These are phyloP conservation scores for Myanophis thanlyinensis DNA, from an alignment of 2,113 vertebrate species.

Conservation along the genomic window DNA sequence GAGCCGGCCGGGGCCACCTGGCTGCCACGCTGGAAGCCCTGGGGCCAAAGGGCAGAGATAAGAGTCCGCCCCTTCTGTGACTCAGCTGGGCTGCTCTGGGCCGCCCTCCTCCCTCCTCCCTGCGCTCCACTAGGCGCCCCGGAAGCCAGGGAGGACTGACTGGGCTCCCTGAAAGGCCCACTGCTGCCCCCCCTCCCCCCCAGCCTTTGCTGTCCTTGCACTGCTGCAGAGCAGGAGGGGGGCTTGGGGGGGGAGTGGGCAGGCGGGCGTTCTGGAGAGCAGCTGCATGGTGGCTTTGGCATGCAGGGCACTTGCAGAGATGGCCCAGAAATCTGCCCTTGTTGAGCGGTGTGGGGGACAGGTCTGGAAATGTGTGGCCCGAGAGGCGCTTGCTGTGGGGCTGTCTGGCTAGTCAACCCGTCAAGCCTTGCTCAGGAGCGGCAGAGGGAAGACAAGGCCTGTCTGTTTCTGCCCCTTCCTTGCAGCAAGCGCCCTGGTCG, in stretches of 20 bases:
- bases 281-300: too few relatives aligned
- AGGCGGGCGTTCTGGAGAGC: not conserved
- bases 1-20: constrained; percentile 48
- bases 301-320: not conserved
- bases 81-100: not conserved
- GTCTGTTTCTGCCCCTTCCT: rapidly evolving
- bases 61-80: not conserved
- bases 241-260: not conserved
- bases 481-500: not conserved
- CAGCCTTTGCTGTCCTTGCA: not conserved
- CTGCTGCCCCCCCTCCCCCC: rapidly evolving
- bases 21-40: constrained; percentile 72
- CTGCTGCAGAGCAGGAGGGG: not conserved
- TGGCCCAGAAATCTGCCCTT: too few relatives aligned
- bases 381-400: too few relatives aligned
- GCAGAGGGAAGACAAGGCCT: not conserved
- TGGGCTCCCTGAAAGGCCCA: not conserved
- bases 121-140: too few relatives aligned
- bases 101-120: too few relatives aligned
- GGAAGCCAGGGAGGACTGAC: rapidly evolving
- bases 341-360: too few relatives aligned
- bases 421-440: too few relatives aligned
- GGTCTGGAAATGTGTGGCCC: not conserved
- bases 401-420: rapidly evolving
- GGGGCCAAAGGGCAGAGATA: constrained; percentile 4